phyloP scores from a whole-genome alignment of 2,113 vertebrate species.

The Gadus macrocephalus region DNA sequence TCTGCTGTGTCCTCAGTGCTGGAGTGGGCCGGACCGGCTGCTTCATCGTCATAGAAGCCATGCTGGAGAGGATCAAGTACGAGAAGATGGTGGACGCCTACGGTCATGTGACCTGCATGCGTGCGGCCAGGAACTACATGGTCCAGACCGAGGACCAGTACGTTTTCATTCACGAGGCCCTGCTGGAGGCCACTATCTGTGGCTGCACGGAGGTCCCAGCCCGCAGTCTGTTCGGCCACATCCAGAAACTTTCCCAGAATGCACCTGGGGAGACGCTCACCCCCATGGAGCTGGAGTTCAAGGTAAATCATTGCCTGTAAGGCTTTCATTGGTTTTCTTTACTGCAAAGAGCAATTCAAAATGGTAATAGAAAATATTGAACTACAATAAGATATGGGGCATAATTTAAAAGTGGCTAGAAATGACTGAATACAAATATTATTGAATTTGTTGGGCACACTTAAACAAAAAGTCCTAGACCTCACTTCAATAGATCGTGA shows the following conservation, averaged over 20 bases:
- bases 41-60: constrained; percentile 92
- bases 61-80: constrained; percentile 93
- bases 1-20: constrained; percentile 67
- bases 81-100: constrained; percentile 94
- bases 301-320: constrained; percentile 64
- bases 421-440: no score
- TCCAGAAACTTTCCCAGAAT: constrained; percentile 89
- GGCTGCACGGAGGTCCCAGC: constrained; percentile 90
- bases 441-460: no score
- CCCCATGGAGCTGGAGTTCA: constrained; percentile 94
- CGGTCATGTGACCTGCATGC: constrained; percentile 92
- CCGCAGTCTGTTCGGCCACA: constrained; percentile 88
- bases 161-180: constrained; percentile 91
- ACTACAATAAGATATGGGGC: no score
- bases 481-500: background rate
- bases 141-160: constrained; percentile 98
- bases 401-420: background rate
- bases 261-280: constrained; percentile 83
- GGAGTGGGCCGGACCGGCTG: constrained; percentile 93
- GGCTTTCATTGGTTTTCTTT: background rate
- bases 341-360: no score
- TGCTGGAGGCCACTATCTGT: constrained; percentile 86
- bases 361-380: no score
- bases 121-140: constrained; percentile 98
- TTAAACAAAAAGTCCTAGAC: no score